Evolutionary conservation across 2,888 invertebrate genomes (phyloP).

Genomic region (Nebria brevicollis): DNA sequence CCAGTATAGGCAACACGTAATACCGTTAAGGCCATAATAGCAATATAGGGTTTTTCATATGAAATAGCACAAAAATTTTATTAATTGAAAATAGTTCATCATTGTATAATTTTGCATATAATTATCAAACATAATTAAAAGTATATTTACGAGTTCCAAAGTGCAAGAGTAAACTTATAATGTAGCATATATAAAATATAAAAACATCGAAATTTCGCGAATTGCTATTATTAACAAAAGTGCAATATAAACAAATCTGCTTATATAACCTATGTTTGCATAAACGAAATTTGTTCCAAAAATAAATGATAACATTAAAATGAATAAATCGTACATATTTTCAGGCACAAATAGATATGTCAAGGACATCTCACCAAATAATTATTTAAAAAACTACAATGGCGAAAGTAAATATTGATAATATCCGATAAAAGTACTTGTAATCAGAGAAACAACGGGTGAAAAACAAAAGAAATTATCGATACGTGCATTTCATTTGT

Average conservation of each 20-base stretch:
- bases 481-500: constrained; percentile 7
- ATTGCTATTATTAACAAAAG: not conserved
- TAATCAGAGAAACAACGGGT: not conserved
- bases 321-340: not conserved
- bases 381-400: not conserved
- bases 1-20: not conserved
- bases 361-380: not conserved
- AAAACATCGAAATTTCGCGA: not conserved
- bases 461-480: not conserved
- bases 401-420: not conserved
- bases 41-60: no score
- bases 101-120: not conserved
- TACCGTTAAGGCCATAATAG: not conserved
- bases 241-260: not conserved
- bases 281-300: not conserved
- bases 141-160: no score
- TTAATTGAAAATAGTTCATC: not conserved
- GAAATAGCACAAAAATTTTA: no score
- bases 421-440: not conserved
- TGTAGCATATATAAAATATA: not conserved
- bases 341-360: not conserved
- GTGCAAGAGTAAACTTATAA: no score
- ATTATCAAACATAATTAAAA: no score
- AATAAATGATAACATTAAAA: not conserved
- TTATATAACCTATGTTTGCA: not conserved